These are phyloP conservation scores for Tapera naevia DNA, from an alignment of 2,797 vertebrate genomes.

Conservation along the genomic window DNA sequence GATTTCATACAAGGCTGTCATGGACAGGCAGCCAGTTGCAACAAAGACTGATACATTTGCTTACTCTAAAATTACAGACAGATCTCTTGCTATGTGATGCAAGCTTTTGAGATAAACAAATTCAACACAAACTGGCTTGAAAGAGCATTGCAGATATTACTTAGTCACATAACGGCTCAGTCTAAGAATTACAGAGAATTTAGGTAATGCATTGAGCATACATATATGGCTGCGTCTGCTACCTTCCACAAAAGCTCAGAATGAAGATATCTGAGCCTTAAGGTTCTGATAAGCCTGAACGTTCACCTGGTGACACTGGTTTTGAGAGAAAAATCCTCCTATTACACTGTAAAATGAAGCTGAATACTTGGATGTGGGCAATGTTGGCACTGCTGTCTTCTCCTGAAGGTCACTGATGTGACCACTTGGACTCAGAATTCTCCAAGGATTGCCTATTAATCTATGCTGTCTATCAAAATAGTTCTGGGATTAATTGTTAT, in stretches of 20 bases:
- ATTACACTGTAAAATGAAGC: background rate
- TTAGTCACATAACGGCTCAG: background rate
- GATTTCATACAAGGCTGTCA: background rate
- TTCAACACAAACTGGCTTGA: background rate
- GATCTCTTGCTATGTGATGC: background rate
- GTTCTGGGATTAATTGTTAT: background rate
- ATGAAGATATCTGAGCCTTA: background rate
- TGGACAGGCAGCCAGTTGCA: background rate
- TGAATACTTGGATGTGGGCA: background rate
- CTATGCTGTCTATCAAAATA: background rate
- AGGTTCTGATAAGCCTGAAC: background rate
- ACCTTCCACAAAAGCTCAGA: background rate
- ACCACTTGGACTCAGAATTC: background rate
- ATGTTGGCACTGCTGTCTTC: background rate
- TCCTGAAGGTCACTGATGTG: background rate
- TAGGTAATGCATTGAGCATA: background rate
- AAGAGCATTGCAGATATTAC: background rate
- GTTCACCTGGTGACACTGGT: background rate
- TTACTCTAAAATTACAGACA: rapidly evolving
- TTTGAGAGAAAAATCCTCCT: background rate
- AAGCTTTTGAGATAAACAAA: background rate
- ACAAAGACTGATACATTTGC: background rate
- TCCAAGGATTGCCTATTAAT: background rate
- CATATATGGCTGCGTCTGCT: background rate
- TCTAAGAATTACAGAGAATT: background rate